Base-by-base conservation (phyloP, 2,113 vertebrate species). In the Pitta sordida region DNA sequence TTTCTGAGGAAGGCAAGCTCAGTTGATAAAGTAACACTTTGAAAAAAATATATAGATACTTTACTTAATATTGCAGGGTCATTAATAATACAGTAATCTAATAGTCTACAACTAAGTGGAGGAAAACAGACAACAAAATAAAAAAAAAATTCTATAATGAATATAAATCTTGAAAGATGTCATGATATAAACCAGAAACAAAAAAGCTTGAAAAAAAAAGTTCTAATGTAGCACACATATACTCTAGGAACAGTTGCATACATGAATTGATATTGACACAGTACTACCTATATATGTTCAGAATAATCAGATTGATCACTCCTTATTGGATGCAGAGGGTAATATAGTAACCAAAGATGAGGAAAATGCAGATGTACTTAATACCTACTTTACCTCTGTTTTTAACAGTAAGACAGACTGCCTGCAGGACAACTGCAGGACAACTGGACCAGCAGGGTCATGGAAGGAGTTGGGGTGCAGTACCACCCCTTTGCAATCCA, bases 181-280 rank as follows among this genome's bases (percentile, higher is more conserved):
- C 39, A 51, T 0, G 0, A 10, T 43, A 83, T 22, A 29, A 68
- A 4, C 21, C 2, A 53, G 34, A 67, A 36, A 55, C 3, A n/a
- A 19, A 76, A 76, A 52, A 22, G 4, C 29, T 56, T 69, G 29
- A 49, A 53, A 76, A 62, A 68, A 44, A 41, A 2, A 30, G 37
- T 13, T 58, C 17, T 78, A 18, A 41, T 32, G 11, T 9, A 70
- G 17, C 14, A 67, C 23, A 48, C 2, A 17, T 13, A 60, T 13
- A 6, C 13, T 51, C 5, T 37, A 55, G 32, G 26, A 77, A 87
- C 4, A 46, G 21, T 7, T 62, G 27, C 29, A 52, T 39, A 52
- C 7, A 22, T 6, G 34, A 24, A 24, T 4, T 62, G 37, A 46
- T 59, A 59, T 0, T 41, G 39, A 36, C 19, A 21, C 17, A 51